A percentile compares a stretch with the other conserved stretches of the same genome.
phyloP scores from a whole-genome alignment of 2,113 vertebrate species.

The Malurus cyaneus region DNA sequence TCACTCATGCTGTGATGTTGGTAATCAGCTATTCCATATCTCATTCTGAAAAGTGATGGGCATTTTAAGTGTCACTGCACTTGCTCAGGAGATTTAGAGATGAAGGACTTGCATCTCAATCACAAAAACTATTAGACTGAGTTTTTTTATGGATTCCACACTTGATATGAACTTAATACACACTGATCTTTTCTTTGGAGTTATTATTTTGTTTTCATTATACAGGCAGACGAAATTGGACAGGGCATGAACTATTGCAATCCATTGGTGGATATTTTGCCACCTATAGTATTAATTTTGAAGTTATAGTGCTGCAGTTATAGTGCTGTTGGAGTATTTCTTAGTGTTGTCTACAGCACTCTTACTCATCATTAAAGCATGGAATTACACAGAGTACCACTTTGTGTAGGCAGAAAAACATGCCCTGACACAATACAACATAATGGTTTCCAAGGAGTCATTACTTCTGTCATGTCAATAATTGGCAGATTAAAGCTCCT shows the following conservation, averaged over 20 bases:
- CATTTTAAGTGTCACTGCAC: neutral
- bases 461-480: conserved; percentile 1
- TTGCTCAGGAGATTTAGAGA: neutral
- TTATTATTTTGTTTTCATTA: neutral
- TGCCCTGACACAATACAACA: neutral
- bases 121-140: neutral
- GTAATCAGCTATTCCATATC: neutral
- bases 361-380: neutral
- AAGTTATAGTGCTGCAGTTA: neutral
- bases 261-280: neutral
- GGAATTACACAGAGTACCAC: neutral
- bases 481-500: conserved; percentile 22
- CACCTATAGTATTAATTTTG: neutral
- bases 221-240: neutral
- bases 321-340: neutral
- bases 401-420: neutral
- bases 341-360: neutral
- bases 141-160: neutral
- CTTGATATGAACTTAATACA: neutral
- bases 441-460: conserved; percentile 19
- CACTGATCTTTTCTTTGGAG: neutral
- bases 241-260: neutral
- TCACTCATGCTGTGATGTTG: neutral
- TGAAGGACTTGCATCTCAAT: neutral
- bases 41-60: neutral